Evolutionary conservation across 23 tunicate species (phyloP).

Genomic region (Halocynthia aurantium): DNA sequence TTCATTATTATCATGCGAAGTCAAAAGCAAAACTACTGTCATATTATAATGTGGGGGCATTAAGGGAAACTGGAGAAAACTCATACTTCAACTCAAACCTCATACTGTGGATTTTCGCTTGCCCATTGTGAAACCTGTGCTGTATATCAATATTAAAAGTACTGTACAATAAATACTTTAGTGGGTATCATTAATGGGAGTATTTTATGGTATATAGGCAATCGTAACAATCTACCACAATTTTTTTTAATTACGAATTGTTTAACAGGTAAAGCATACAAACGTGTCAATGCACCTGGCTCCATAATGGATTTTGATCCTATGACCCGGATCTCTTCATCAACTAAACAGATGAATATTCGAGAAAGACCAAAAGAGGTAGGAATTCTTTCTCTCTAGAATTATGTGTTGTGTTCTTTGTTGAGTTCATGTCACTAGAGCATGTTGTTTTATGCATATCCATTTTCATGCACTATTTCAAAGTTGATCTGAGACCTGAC

Average conservation of each 20-base stretch:
- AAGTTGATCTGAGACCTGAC: too few relatives aligned
- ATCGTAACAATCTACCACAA: neutral
- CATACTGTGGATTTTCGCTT: neutral
- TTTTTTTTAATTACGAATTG: too few relatives aligned
- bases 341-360: conserved; percentile 5
- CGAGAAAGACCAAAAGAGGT: conserved; percentile 1
- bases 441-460: too few relatives aligned
- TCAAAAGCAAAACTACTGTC: too few relatives aligned
- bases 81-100: too few relatives aligned
- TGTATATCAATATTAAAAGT: neutral
- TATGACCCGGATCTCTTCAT: neutral
- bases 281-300: conserved; percentile 70
- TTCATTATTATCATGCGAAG: too few relatives aligned
- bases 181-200: neutral
- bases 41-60: too few relatives aligned
- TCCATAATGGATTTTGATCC: conserved; percentile 49
- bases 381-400: neutral
- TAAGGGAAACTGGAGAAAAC: too few relatives aligned
- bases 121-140: neutral
- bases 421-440: too few relatives aligned
- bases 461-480: too few relatives aligned
- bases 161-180: neutral
- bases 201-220: neutral
- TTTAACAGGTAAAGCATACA: conserved; percentile 34
- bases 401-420: neutral